Conservation (phyloP, 2,113 vertebrate genomes). For the Camelus dromedarius region DNA sequence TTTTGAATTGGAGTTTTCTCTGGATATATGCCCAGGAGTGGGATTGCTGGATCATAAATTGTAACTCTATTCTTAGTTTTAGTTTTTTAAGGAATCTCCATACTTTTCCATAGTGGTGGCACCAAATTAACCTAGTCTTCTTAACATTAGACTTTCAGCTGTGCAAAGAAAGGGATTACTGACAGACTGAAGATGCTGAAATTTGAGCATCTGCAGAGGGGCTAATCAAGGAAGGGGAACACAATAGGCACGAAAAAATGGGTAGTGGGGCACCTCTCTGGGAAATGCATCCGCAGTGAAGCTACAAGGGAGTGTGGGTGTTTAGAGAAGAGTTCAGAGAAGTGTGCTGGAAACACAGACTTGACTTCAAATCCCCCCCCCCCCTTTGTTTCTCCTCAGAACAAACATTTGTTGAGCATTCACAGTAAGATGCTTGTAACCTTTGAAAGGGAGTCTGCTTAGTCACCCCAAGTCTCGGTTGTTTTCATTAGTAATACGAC, state of each 20-base stretch:
- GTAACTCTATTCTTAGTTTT: no score
- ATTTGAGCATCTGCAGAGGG: background rate
- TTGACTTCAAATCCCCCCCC: background rate
- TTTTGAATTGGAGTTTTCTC: no score
- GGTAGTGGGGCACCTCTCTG: background rate
- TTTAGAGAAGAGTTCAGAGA: background rate
- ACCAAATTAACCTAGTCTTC: background rate
- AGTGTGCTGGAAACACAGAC: background rate
- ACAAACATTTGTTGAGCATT: background rate
- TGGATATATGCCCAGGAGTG: no score
- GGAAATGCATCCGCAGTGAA: background rate
- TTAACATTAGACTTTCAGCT: background rate
- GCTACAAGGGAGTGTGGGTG: background rate
- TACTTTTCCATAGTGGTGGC: no score
- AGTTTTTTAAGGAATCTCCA: no score
- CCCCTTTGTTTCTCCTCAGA: background rate
- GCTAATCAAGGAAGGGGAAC: background rate
- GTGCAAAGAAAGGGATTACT: background rate
- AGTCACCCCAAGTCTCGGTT: background rate
- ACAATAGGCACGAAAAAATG: background rate
- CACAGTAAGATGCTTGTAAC: background rate
- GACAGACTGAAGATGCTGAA: background rate
- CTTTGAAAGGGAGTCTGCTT: background rate
- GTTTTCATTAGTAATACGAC: background rate
- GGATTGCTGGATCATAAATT: no score